These are phyloP conservation scores for Lontra canadensis DNA, from an alignment of 2,113 vertebrate species.

Conservation along the genomic window DNA sequence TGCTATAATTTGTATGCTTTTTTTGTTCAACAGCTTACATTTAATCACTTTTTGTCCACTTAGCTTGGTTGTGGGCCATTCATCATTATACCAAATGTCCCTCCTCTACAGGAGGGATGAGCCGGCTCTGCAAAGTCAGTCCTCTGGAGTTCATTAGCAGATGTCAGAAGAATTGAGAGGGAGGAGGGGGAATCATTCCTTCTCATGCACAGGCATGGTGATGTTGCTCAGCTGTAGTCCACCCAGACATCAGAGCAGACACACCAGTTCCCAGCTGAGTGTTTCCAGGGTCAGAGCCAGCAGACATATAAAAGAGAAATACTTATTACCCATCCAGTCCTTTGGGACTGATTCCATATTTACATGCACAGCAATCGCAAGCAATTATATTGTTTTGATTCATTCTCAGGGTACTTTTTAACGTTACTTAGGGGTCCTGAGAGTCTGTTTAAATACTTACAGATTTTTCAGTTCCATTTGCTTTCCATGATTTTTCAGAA, in stretches of 20 bases:
- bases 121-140: neutral
- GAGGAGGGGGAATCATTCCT: neutral
- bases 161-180: neutral
- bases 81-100: neutral
- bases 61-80: neutral
- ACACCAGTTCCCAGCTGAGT: neutral
- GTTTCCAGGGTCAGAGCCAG: neutral
- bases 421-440: neutral
- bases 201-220: neutral
- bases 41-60: constrained; percentile 34
- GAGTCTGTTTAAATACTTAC: neutral
- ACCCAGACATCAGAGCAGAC: neutral
- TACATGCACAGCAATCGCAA: neutral
- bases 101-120: neutral
- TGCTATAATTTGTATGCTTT: neutral
- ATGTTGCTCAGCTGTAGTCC: neutral
- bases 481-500: constrained; percentile 40
- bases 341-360: neutral
- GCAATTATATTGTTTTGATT: constrained; percentile 11
- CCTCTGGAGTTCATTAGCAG: neutral
- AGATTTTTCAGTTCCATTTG: constrained; percentile 24
- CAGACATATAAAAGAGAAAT: neutral
- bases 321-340: neutral
- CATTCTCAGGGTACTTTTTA: neutral
- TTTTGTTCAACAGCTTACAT: neutral